These are phyloP conservation scores for Chelidonichthys spinosus DNA, from an alignment of 2,797 vertebrate species.

Conservation along the genomic window DNA sequence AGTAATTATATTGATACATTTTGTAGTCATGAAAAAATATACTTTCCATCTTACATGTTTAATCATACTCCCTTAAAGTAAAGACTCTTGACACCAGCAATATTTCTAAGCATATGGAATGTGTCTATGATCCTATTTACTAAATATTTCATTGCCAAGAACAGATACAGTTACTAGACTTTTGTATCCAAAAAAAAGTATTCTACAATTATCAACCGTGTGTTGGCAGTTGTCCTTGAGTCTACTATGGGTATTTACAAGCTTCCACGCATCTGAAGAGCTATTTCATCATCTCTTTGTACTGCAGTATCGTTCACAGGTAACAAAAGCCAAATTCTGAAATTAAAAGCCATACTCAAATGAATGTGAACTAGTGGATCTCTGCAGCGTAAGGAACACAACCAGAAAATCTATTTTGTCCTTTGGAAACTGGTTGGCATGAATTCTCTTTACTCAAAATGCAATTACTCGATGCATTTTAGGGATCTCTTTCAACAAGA, in stretches of 20 bases:
- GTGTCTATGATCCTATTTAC: neutral
- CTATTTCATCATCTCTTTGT: neutral
- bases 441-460: neutral
- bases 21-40: neutral
- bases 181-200: neutral
- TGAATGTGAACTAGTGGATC: neutral
- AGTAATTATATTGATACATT: neutral
- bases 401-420: no score
- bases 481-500: neutral
- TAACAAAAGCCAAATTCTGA: neutral
- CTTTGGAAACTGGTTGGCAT: conserved; percentile 5
- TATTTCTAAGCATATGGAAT: neutral
- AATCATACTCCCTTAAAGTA: neutral
- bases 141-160: neutral
- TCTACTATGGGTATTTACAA: neutral
- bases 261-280: neutral
- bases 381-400: neutral
- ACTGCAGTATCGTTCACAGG: neutral
- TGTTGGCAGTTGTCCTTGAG: neutral
- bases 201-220: neutral
- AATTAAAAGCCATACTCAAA: neutral
- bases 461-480: neutral
- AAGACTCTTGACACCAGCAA: neutral
- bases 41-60: neutral
- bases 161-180: neutral